Percentiles rank a stretch among this genome's conserved stretches.
phyloP scores from a whole-genome alignment of 2,888 invertebrate genomes.

The Odontocolon sp. region DNA sequence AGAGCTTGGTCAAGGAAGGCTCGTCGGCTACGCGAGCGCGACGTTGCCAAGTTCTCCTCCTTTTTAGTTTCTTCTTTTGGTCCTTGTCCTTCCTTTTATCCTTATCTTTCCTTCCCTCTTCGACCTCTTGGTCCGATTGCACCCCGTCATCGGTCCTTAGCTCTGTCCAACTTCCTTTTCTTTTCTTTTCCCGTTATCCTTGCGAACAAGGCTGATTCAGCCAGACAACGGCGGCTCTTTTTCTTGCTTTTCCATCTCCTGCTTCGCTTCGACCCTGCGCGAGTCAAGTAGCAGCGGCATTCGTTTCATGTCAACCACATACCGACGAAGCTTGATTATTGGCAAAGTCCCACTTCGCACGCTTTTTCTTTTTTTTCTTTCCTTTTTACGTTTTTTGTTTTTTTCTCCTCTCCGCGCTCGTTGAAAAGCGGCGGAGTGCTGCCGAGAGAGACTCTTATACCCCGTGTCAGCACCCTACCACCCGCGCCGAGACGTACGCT shows the following conservation, averaged over 20 bases:
- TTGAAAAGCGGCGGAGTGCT: neutral
- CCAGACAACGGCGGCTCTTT: too few relatives aligned
- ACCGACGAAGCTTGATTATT: too few relatives aligned
- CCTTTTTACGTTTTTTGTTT: constrained; percentile 16
- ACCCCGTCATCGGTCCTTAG: too few relatives aligned
- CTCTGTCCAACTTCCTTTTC: constrained; percentile 10
- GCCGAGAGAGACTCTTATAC: neutral
- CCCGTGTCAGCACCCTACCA: neutral
- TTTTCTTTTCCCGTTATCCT: constrained; percentile 21
- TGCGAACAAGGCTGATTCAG: too few relatives aligned
- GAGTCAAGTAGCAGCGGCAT: too few relatives aligned
- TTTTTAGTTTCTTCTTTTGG: constrained; percentile 27
- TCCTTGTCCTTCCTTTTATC: neutral
- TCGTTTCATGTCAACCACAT: too few relatives aligned
- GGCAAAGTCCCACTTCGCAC: too few relatives aligned
- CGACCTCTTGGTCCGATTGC: too few relatives aligned
- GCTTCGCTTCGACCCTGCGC: too few relatives aligned
- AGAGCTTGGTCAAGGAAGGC: constrained; percentile 3
- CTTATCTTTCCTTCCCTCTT: constrained; percentile 24
- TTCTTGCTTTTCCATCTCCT: too few relatives aligned
- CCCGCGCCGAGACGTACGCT: neutral
- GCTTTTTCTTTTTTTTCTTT: constrained; percentile 40
- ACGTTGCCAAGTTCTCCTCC: constrained; percentile 61
- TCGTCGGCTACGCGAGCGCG: constrained; percentile 52
- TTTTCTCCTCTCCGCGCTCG: constrained; percentile 7